phyloP scores from a whole-genome alignment of 2,888 invertebrate species.

The Troides helena region DNA sequence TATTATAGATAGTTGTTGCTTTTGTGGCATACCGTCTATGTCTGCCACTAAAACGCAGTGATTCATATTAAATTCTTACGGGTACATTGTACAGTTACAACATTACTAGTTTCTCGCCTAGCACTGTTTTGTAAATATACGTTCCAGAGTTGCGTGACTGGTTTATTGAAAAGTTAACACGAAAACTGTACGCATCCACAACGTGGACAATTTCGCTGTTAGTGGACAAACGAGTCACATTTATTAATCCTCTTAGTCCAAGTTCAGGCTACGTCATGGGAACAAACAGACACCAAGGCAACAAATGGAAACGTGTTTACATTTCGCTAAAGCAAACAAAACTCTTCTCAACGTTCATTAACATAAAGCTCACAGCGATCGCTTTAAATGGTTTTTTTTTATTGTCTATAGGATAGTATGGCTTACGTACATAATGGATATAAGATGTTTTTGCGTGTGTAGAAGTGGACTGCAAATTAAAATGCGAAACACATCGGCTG shows the following conservation, averaged over 20 bases:
- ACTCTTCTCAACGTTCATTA: slow-evolving; percentile 10
- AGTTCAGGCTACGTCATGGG: slow-evolving; percentile 7
- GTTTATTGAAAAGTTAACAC: slow-evolving; percentile 8
- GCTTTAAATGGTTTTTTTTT: slow-evolving; percentile 2
- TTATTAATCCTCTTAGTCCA: background rate
- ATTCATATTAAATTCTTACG: slow-evolving; percentile 11
- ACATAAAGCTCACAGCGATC: slow-evolving; percentile 8
- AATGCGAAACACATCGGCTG: slow-evolving; percentile 22
- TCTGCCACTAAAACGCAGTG: background rate
- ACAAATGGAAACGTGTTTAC: slow-evolving; percentile 2
- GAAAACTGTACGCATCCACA: background rate
- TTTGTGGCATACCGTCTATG: no score
- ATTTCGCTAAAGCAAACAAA: slow-evolving; percentile 14
- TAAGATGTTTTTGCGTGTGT: slow-evolving; percentile 6
- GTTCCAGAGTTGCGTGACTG: slow-evolving; percentile 17
- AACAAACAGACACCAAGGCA: slow-evolving; percentile 20
- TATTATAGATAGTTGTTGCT: no score
- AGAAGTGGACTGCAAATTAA: slow-evolving; percentile 18
- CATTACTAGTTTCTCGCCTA: slow-evolving; percentile 13
- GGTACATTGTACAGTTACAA: slow-evolving; percentile 18
- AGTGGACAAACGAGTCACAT: background rate
- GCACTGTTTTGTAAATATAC: slow-evolving; percentile 26
- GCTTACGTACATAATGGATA: slow-evolving; percentile 7
- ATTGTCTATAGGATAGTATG: background rate
- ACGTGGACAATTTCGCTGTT: background rate